Evolutionary conservation across 2,113 vertebrate genomes (phyloP).

Genomic region (Chitala chitala): DNA sequence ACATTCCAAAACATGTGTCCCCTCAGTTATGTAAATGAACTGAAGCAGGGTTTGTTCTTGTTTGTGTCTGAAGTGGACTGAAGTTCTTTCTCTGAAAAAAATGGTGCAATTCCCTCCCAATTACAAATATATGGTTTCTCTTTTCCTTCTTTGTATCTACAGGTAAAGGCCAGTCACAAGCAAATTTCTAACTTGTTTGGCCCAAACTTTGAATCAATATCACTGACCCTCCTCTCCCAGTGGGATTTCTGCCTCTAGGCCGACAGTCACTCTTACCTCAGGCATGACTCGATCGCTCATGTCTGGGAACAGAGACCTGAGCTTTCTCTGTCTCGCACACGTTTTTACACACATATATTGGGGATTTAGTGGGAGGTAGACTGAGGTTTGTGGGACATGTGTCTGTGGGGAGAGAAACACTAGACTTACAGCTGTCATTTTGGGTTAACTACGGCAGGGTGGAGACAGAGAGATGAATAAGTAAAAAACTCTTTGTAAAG

Average conservation of each 20-base stretch:
- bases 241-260: constrained; percentile 15
- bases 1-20: too few species aligned
- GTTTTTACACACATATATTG: not conserved
- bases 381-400: constrained; percentile 29
- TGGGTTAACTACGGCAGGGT: constrained; percentile 49
- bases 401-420: constrained; percentile 41
- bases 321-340: not conserved
- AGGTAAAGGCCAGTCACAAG: constrained; percentile 31
- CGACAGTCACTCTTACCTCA: not conserved
- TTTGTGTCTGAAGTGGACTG: not conserved
- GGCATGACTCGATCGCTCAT: not conserved
- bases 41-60: not conserved
- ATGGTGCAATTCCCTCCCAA: not conserved
- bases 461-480: constrained; percentile 51
- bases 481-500: constrained; percentile 60
- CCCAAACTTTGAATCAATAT: constrained; percentile 37
- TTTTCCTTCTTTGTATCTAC: not conserved
- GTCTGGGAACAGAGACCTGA: not conserved
- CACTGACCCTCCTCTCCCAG: not conserved
- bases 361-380: constrained; percentile 21
- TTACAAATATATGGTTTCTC: too few species aligned
- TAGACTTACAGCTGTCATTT: constrained; percentile 55
- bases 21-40: not conserved
- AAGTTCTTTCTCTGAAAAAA: not conserved
- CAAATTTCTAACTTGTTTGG: constrained; percentile 35